A percentile compares a stretch with the other conserved stretches of the same genome.
phyloP scores from a whole-genome alignment of 1,140 invertebrate genomes.

The Bombus pascuorum region DNA sequence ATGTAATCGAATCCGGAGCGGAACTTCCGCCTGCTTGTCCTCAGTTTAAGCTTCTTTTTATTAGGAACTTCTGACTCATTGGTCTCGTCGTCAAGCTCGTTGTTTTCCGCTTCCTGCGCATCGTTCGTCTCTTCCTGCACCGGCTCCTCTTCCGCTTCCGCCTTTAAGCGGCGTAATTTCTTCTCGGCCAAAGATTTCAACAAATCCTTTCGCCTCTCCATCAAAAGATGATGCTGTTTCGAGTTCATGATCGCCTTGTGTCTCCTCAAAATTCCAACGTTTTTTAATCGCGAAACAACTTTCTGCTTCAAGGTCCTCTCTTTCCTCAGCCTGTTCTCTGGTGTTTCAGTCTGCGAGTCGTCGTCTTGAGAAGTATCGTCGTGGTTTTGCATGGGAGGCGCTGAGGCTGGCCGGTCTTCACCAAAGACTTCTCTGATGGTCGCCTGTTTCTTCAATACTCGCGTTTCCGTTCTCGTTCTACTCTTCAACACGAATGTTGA shows the following conservation, averaged over 20 bases:
- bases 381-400: slow-evolving; percentile 83
- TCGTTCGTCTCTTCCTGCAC: slow-evolving; percentile 72
- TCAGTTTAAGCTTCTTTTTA: slow-evolving; percentile 83
- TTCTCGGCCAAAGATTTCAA: slow-evolving; percentile 82
- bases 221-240: slow-evolving; percentile 83
- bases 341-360: slow-evolving; percentile 77
- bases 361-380: slow-evolving; percentile 78
- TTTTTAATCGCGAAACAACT: slow-evolving; percentile 83
- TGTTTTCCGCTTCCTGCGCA: slow-evolving; percentile 76
- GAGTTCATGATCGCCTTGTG: slow-evolving; percentile 83
- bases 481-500: slow-evolving; percentile 88
- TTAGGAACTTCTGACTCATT: slow-evolving; percentile 77
- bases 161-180: slow-evolving; percentile 78
- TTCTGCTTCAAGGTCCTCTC: slow-evolving; percentile 77
- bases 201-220: slow-evolving; percentile 83
- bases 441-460: slow-evolving; percentile 88
- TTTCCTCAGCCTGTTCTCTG: slow-evolving; percentile 65
- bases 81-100: slow-evolving; percentile 66
- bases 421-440: slow-evolving; percentile 92
- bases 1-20: slow-evolving; percentile 94
- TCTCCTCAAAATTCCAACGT: slow-evolving; percentile 84
- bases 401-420: slow-evolving; percentile 87
- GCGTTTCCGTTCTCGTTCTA: slow-evolving; percentile 89
- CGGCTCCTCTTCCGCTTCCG: slow-evolving; percentile 71
- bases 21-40: slow-evolving; percentile 84